Base-by-base conservation (phyloP, 2,113 vertebrate genomes). In the Halcyon senegalensis region DNA sequence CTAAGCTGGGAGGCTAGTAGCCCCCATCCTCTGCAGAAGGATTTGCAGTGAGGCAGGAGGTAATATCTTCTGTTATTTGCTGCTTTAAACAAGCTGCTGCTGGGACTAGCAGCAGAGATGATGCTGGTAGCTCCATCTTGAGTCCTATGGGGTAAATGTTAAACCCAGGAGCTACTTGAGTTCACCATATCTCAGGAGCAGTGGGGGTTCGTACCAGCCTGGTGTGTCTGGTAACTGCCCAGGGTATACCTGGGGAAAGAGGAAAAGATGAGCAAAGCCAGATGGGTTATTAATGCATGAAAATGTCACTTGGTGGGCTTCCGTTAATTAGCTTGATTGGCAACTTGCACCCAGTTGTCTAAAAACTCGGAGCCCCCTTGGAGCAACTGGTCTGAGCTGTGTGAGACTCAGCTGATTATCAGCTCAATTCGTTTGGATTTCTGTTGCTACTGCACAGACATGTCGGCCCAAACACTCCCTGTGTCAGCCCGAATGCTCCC, bases 141-240 rank as follows among this genome's bases (percentile, higher is more conserved):
- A 53, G 80, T 31, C 51, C 1, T 3, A 8, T 0, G 1, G 20
- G 7, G 28, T 37, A 51, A 93, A 28, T 30, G 59, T 58, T 59
- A 72, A 37, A 74, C 2, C 11, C 50, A 50, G 69, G 28, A 84
- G 8, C 16, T 53, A 1, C 35, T 10, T 17, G 58, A 35, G 35
- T 24, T 95, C 27, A n/a, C 23, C 30, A 16, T 12, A 3, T 37
- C 63, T 66, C 58, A 31, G 7, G 18, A 72, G 35, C 33, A 16
- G 62, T 8, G 48, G 16, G 51, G 19, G 46, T 19, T 89, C n/a
- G 6, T 17, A 39, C 53, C 35, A 92, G 77, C 43, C 60, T 60
- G n/a, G 16, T 46, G 43, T 46, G 30, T 18, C 44, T 72, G 60
- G 19, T 68, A 64, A 31, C 27, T 59, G 41, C 20, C 37, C 59